Conservation (phyloP, 2,113 vertebrate species). For the Rissa tridactyla region DNA sequence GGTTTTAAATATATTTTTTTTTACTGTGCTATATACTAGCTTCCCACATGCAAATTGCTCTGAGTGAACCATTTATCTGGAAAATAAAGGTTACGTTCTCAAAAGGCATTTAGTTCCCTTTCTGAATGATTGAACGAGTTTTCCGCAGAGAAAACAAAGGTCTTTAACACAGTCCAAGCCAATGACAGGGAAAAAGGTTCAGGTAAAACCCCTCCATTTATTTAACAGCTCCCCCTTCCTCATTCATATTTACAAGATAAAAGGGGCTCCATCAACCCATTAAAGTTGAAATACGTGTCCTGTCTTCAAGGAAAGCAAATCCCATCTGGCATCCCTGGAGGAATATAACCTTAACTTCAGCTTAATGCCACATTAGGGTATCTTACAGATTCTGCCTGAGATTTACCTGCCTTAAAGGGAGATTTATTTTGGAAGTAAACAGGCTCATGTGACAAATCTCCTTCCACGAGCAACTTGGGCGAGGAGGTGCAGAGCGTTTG, state of each 20-base stretch:
- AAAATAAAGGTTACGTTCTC: slow-evolving; percentile 69
- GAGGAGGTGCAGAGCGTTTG: neutral
- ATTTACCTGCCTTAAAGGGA: slow-evolving; percentile 65
- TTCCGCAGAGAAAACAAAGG: slow-evolving; percentile 54
- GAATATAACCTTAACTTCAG: slow-evolving; percentile 67
- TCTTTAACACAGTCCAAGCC: slow-evolving; percentile 36
- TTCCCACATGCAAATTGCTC: slow-evolving; percentile 67
- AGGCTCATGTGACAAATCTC: slow-evolving; percentile 10
- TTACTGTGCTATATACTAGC: slow-evolving; percentile 13
- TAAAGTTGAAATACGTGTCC: slow-evolving; percentile 53
- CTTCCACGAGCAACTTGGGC: neutral
- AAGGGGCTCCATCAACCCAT: slow-evolving; percentile 47
- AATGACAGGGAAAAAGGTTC: slow-evolving; percentile 39
- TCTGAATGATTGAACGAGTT: slow-evolving; percentile 59
- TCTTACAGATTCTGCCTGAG: slow-evolving; percentile 54
- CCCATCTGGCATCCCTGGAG: slow-evolving; percentile 64
- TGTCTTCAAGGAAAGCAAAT: slow-evolving; percentile 60
- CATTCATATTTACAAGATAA: slow-evolving; percentile 64
- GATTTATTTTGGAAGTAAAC: slow-evolving; percentile 47
- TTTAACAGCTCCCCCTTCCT: slow-evolving; percentile 47
- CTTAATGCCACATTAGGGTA: slow-evolving; percentile 62
- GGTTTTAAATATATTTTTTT: slow-evolving; percentile 33
- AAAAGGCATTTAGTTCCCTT: slow-evolving; percentile 61
- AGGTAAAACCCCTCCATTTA: slow-evolving; percentile 54
- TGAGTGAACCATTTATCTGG: slow-evolving; percentile 66